Evolutionary conservation across 2,888 invertebrate genomes (phyloP).

Genomic region (Diaphora mendica): DNA sequence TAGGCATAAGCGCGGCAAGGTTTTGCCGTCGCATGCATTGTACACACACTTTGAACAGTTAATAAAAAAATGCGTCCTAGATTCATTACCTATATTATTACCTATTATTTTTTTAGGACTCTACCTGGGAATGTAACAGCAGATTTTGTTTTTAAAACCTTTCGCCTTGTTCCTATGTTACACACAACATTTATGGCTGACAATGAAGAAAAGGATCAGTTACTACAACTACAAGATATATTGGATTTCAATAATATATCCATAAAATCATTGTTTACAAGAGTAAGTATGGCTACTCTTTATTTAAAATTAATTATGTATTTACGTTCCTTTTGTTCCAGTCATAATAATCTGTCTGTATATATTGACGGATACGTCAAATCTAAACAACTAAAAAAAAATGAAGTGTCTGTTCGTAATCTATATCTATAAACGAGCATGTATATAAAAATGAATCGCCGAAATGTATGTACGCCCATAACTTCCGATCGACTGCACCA

Average conservation of each 20-base stretch:
- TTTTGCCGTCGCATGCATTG: no score
- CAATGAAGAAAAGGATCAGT: constrained; percentile 54
- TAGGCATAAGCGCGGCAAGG: no score
- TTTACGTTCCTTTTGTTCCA: neutral
- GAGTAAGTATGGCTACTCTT: constrained; percentile 55
- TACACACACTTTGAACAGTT: no score
- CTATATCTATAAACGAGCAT: no score
- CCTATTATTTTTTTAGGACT: constrained; percentile 65
- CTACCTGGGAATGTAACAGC: constrained; percentile 68
- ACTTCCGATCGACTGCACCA: no score
- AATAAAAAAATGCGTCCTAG: no score
- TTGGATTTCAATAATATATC: constrained; percentile 72
- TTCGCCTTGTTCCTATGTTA: constrained; percentile 68
- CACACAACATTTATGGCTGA: constrained; percentile 59
- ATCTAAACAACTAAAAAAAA: no score
- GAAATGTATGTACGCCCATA: no score
- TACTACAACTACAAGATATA: constrained; percentile 65
- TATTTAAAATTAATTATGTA: neutral
- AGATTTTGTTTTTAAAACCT: constrained; percentile 66
- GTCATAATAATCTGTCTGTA: neutral
- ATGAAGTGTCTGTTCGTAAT: no score
- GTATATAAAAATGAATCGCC: no score
- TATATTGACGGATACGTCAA: neutral
- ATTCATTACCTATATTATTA: neutral
- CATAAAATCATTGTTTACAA: constrained; percentile 61